These are phyloP conservation scores for Lineus longissimus DNA, from an alignment of 1,140 invertebrate genomes.

Conservation along the genomic window DNA sequence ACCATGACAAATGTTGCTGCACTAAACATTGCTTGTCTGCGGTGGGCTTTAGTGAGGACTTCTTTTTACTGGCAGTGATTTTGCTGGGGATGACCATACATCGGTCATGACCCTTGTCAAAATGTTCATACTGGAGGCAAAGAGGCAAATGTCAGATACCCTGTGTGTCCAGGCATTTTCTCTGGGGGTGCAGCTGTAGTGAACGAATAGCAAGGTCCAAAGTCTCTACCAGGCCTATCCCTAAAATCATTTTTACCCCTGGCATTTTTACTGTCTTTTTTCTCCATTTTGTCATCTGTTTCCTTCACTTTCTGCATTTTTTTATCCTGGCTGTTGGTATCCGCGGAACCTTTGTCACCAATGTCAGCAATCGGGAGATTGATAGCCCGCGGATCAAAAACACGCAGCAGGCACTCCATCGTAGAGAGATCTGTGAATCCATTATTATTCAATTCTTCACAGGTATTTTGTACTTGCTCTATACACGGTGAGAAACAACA, in stretches of 20 bases:
- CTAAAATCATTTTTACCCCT: constrained; percentile 18
- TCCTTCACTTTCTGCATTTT: background rate
- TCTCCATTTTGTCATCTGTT: too few species aligned
- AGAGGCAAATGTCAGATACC: constrained; percentile 88
- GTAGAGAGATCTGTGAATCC: constrained; percentile 83
- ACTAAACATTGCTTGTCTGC: too few species aligned
- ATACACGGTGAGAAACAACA: constrained; percentile 98
- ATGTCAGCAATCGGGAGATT: constrained; percentile 60
- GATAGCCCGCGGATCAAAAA: constrained; percentile 72
- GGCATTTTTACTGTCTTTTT: background rate
- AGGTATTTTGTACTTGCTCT: constrained; percentile 91
- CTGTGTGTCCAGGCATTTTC: constrained; percentile 83
- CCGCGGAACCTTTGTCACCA: constrained; percentile 10
- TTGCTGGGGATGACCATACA: too few species aligned
- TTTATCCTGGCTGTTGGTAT: background rate
- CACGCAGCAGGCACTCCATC: constrained; percentile 80
- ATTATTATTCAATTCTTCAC: constrained; percentile 63
- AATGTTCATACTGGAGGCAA: constrained; percentile 26
- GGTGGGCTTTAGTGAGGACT: too few species aligned
- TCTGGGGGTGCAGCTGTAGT: constrained; percentile 66
- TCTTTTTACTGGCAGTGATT: too few species aligned
- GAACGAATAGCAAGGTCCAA: constrained; percentile 49
- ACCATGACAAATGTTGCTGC: too few species aligned
- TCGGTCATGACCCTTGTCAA: too few species aligned
- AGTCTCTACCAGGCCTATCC: background rate